Evolutionary conservation across 2,888 invertebrate genomes (phyloP).

Genomic region (Trissonchulus latispiculum): DNA sequence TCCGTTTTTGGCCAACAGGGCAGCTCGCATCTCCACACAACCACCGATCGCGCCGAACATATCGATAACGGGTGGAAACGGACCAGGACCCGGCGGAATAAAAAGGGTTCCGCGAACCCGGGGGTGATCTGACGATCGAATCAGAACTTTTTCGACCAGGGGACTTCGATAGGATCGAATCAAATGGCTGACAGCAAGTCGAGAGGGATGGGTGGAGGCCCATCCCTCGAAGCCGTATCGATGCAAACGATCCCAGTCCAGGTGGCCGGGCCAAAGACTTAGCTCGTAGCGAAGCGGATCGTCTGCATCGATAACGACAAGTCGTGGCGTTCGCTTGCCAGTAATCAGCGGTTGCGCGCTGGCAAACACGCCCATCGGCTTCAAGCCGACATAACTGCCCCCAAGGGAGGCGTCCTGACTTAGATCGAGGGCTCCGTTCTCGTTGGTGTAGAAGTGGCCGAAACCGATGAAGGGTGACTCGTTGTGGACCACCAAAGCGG

Average conservation of each 20-base stretch:
- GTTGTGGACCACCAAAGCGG: background rate
- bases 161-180: background rate
- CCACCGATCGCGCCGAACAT: conserved; percentile 41
- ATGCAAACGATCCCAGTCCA: background rate
- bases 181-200: background rate
- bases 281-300: background rate
- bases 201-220: background rate
- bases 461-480: background rate
- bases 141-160: background rate
- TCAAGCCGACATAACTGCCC: background rate
- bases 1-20: conserved; percentile 39
- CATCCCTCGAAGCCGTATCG: background rate
- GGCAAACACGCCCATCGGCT: background rate
- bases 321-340: background rate
- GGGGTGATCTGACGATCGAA: background rate
- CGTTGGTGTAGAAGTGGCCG: background rate
- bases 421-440: background rate
- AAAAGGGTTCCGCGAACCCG: background rate
- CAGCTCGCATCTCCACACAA: conserved; percentile 36
- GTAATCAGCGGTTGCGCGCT: background rate
- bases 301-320: background rate
- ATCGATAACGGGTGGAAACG: conserved; percentile 30
- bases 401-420: background rate
- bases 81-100: background rate
- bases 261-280: background rate